phyloP scores from a whole-genome alignment of 1,140 invertebrate species.

The Nebria ingens region DNA sequence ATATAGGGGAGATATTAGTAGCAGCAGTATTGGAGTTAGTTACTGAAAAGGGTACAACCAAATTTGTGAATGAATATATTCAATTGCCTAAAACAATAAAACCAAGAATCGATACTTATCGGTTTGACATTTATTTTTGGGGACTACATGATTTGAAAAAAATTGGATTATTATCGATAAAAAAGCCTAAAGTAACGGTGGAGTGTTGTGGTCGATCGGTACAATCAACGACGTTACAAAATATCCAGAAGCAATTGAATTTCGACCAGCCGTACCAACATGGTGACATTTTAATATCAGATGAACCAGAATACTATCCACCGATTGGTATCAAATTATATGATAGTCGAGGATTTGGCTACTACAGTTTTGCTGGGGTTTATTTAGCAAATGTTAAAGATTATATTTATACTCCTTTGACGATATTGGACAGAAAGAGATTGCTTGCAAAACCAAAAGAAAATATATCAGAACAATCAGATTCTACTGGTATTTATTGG shows the following conservation, averaged over 20 bases:
- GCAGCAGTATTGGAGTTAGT: conserved; percentile 46
- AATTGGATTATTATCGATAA: conserved; percentile 34
- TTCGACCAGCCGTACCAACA: conserved; percentile 36
- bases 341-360: conserved; percentile 47
- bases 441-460: too few relatives aligned
- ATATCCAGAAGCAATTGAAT: conserved; percentile 37
- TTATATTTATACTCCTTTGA: conserved; percentile 33
- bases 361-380: conserved; percentile 42
- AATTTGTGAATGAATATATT: background rate
- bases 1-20: conserved; percentile 41
- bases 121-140: conserved; percentile 52
- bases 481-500: too few relatives aligned
- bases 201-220: conserved; percentile 41
- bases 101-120: conserved; percentile 24
- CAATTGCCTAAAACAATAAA: conserved; percentile 15
- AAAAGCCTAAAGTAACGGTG: conserved; percentile 42
- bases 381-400: conserved; percentile 34
- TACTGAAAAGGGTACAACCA: conserved; percentile 29
- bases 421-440: conserved; percentile 27
- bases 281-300: conserved; percentile 38
- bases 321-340: conserved; percentile 44
- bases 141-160: conserved; percentile 46
- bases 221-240: conserved; percentile 43
- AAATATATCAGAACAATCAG: too few relatives aligned
- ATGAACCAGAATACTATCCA: conserved; percentile 38